Conservation (phyloP, 2,888 invertebrate genomes). For the Steinernema scapterisci region DNA sequence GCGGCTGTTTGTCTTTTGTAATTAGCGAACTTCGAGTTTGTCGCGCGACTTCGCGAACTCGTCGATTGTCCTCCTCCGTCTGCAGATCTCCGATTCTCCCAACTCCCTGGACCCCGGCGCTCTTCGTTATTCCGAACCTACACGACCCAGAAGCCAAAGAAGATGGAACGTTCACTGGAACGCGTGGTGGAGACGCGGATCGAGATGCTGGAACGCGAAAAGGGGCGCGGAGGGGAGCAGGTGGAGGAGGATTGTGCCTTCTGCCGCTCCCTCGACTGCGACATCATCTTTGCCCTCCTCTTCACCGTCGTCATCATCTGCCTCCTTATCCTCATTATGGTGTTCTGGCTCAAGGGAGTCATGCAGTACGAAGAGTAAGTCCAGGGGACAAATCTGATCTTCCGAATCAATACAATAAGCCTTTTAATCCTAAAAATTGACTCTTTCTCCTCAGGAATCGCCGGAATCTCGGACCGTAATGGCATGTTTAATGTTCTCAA, state of each 20-base stretch:
- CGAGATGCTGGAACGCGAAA: slow-evolving; percentile 57
- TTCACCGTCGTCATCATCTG: slow-evolving; percentile 64
- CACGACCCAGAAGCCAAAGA: too few species aligned
- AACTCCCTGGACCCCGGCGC: too few species aligned
- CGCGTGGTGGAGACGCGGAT: slow-evolving; percentile 61
- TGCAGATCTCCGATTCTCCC: too few species aligned
- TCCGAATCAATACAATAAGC: neutral
- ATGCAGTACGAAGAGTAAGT: slow-evolving; percentile 65
- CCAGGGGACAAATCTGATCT: neutral
- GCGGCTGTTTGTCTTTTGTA: slow-evolving; percentile 17
- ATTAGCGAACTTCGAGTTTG: slow-evolving; percentile 2
- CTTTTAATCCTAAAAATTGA: neutral
- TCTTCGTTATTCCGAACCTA: too few species aligned
- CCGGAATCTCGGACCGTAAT: neutral
- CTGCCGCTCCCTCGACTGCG: slow-evolving; percentile 66
- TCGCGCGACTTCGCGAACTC: neutral
- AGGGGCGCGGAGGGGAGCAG: slow-evolving; percentile 37
- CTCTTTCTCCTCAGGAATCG: neutral
- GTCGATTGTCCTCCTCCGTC: too few species aligned
- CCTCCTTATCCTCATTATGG: slow-evolving; percentile 63
- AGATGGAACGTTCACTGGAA: slow-evolving; percentile 51
- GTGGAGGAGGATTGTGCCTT: slow-evolving; percentile 55
- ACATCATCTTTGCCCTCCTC: slow-evolving; percentile 65
- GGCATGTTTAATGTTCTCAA: neutral
- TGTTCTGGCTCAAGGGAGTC: slow-evolving; percentile 66